These are phyloP conservation scores for Hemicordylus capensis DNA, from an alignment of 2,113 vertebrate genomes.

Conservation along the genomic window DNA sequence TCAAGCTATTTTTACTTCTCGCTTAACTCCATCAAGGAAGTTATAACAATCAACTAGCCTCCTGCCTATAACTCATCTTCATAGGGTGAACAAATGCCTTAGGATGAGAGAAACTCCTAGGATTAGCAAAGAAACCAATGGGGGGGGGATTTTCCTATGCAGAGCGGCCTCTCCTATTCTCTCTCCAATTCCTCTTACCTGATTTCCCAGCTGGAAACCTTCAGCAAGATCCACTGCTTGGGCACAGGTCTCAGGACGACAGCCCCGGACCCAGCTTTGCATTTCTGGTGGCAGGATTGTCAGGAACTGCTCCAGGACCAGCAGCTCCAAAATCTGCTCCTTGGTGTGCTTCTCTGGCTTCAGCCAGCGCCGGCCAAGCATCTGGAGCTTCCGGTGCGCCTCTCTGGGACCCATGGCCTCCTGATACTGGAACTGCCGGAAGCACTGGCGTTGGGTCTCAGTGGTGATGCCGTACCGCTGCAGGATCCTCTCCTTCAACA, in stretches of 20 bases:
- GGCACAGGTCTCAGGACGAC: not conserved
- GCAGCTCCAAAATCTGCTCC: constrained; percentile 5
- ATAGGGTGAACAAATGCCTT: too few relatives aligned
- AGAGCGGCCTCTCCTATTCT: not conserved
- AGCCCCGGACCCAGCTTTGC: constrained; percentile 5
- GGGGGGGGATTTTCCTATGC: not conserved
- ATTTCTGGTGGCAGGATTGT: constrained; percentile 11
- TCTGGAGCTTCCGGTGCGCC: not conserved
- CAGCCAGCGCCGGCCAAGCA: not conserved
- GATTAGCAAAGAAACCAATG: not conserved
- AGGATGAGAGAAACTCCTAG: too few relatives aligned
- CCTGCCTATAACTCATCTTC: not conserved
- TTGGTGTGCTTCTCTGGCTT: constrained; percentile 3
- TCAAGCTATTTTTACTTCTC: not conserved
- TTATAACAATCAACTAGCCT: not conserved
- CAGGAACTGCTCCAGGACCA: constrained; percentile 20
- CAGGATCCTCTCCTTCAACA: constrained; percentile 5
- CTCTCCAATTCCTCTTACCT: not conserved
- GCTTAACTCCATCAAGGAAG: not conserved
- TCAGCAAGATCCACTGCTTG: constrained; percentile 20
- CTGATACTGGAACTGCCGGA: not conserved
- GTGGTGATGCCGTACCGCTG: not conserved
- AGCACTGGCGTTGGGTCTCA: not conserved
- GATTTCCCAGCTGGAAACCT: constrained; percentile 4
- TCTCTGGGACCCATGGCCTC: not conserved